Base-by-base conservation (phyloP, 2,888 invertebrate genomes). In the Phytoseiulus persimilis region DNA sequence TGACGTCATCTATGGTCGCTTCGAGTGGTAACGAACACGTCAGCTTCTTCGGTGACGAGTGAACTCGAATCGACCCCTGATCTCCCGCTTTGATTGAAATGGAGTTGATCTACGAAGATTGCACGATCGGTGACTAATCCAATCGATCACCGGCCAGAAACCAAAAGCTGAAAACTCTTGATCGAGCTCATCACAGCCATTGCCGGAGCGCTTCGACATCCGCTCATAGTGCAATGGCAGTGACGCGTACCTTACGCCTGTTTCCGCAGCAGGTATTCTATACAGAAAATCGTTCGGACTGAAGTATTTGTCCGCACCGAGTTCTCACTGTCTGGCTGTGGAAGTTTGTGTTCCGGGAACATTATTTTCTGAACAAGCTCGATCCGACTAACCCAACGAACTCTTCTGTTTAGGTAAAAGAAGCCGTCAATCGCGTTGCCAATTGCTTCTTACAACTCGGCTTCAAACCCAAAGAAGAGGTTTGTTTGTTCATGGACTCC, bases 401-500 rank as follows among this genome's bases (percentile, higher is more conserved):
- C 14, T 65, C 5, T 2, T 6, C 91, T 90, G 93, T 93, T 32
- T 92, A 96, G 96, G 94, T 96, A 0, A 96, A 97, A 92, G 96
- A 97, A 91, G 96, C 95, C 92, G 96, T 96, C 92, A 96, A 97
- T 92, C 95, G 95, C 91, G 94, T 96, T 31, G 96, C 96, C 6
- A 95, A 96, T 90, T 94, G 95, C 23, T 95, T 97, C 92, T 95
- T 95, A 92, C 94, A 94, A 0, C 95, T 95, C 91, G 97, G 97
- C n/a, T 95, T 96, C 91, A 95, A 95, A 91, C 95, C 95, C 91
- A 98, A 97, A 0, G 97, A 99, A 93, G 95, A 95, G 0, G 96
- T 99, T 0, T 97, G 96, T 0, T 93, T 99, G 31, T 95, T 97
- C 93, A 94, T 98, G 94, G 97, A 97, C 93, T 98, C 98, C 93